Evolutionary conservation across 2,797 vertebrate species (phyloP).

Genomic region (Myioborus melanocephalus): DNA sequence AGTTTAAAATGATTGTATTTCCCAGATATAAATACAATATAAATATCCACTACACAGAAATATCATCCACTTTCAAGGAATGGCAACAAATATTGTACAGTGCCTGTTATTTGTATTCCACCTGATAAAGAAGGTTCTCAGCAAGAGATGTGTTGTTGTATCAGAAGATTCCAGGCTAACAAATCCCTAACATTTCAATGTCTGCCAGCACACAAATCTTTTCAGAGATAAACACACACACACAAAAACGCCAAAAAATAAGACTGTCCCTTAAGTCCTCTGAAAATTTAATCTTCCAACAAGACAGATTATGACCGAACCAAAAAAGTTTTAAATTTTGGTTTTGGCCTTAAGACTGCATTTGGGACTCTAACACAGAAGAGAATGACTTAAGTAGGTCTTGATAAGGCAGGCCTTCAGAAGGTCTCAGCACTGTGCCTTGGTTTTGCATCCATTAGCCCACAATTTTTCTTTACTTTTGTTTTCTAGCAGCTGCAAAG

Average conservation of each 20-base stretch:
- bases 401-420: not conserved
- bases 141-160: not conserved
- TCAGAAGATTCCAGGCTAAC: not conserved
- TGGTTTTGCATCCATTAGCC: not conserved
- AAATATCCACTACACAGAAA: not conserved
- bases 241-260: not conserved
- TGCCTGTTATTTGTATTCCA: not conserved
- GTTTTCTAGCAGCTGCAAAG: not conserved
- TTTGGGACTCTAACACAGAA: not conserved
- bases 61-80: not conserved
- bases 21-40: not conserved
- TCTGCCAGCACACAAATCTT: not conserved
- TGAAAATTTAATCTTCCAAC: not conserved
- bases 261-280: not conserved
- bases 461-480: not conserved
- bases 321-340: not conserved
- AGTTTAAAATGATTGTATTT: not conserved
- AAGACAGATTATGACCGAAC: not conserved
- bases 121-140: not conserved
- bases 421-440: not conserved
- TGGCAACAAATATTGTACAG: not conserved
- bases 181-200: not conserved
- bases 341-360: not conserved
- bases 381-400: not conserved
- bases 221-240: not conserved